phyloP scores from a whole-genome alignment of 2,113 vertebrate genomes.

The Petrocephalus microphthalmus region DNA sequence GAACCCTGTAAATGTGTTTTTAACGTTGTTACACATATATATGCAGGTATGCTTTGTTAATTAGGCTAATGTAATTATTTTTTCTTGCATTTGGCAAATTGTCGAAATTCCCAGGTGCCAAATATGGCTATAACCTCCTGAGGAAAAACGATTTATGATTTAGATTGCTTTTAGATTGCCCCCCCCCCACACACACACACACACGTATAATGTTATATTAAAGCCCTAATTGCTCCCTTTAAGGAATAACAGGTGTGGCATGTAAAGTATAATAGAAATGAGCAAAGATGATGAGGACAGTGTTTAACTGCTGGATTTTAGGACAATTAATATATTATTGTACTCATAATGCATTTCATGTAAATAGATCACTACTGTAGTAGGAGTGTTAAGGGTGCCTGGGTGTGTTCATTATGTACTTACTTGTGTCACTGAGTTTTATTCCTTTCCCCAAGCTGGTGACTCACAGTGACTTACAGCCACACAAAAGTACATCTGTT shows the following conservation, averaged over 20 bases:
- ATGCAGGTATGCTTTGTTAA: background rate
- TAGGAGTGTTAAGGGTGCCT: background rate
- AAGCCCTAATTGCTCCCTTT: too few species aligned
- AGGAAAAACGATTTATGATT: background rate
- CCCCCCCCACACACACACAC: too few species aligned
- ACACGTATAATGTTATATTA: too few species aligned
- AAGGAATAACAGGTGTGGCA: too few species aligned
- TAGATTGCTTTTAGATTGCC: background rate
- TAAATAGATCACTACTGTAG: background rate
- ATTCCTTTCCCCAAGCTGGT: background rate
- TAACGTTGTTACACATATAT: background rate
- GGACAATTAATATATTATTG: too few species aligned
- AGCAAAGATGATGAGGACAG: too few species aligned
- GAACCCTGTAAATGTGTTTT: background rate
- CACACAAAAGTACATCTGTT: background rate
- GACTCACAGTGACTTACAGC: background rate
- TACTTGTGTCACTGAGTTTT: background rate
- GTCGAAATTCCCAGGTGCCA: background rate
- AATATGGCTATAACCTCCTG: background rate
- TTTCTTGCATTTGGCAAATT: background rate
- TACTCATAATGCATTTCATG: background rate
- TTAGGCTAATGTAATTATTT: background rate
- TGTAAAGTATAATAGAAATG: too few species aligned
- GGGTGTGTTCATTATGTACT: background rate
- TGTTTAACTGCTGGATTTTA: too few species aligned